phyloP scores from a whole-genome alignment of 2,888 invertebrate genomes.

The Latheticus oryzae region DNA sequence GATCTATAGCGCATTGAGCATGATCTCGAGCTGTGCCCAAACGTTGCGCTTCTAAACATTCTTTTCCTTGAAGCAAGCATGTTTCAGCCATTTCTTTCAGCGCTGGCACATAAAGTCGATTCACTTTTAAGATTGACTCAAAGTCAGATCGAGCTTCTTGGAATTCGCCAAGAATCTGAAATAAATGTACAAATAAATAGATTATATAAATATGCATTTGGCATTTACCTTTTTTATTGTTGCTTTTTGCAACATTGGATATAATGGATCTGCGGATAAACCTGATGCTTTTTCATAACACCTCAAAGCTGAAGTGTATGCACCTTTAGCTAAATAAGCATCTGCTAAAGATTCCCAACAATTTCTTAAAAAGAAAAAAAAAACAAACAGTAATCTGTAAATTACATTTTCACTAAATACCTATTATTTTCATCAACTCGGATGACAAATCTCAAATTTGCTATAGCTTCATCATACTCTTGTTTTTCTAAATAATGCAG shows the following conservation, averaged over 20 bases:
- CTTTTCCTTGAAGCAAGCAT: slow-evolving; percentile 77
- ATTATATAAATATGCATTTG: not conserved
- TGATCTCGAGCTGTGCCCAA: slow-evolving; percentile 79
- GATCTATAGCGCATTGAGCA: slow-evolving; percentile 77
- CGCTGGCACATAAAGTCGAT: slow-evolving; percentile 75
- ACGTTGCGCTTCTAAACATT: slow-evolving; percentile 74
- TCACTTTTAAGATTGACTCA: slow-evolving; percentile 68
- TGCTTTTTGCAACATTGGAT: slow-evolving; percentile 82
- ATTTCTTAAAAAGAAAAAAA: slow-evolving; percentile 60
- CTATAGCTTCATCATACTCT: slow-evolving; percentile 80
- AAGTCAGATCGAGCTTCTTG: slow-evolving; percentile 80
- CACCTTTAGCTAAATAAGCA: slow-evolving; percentile 88
- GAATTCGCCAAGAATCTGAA: slow-evolving; percentile 73
- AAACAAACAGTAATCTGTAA: not conserved
- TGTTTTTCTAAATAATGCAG: slow-evolving; percentile 80
- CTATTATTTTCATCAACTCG: slow-evolving; percentile 76
- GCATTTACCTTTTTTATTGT: slow-evolving; percentile 70
- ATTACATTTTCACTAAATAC: too few relatives aligned
- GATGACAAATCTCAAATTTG: slow-evolving; percentile 79
- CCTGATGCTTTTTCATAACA: slow-evolving; percentile 84
- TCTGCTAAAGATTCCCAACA: slow-evolving; percentile 92
- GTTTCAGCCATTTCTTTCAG: slow-evolving; percentile 87
- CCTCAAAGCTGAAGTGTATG: slow-evolving; percentile 89
- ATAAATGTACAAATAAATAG: slow-evolving; percentile 30
- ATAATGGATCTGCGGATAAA: slow-evolving; percentile 73